A percentile compares a stretch with the other conserved stretches of the same genome.
Conservation (phyloP, 2,888 invertebrate genomes). For the Ophioninae sp. region DNA sequence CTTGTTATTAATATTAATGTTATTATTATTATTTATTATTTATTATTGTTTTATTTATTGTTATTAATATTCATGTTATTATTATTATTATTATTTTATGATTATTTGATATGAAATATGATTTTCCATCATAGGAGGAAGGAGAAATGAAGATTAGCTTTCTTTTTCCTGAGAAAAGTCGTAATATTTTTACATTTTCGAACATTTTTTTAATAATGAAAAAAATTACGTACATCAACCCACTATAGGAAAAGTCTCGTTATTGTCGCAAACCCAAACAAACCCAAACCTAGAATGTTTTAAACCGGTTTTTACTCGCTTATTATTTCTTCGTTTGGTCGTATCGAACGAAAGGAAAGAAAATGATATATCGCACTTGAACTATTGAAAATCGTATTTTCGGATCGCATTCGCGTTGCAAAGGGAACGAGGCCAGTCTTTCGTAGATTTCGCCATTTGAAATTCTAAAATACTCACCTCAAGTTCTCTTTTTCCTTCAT, state of each 20-base stretch:
- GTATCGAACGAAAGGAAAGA: neutral
- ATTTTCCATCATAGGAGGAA: too few species aligned
- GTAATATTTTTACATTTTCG: neutral
- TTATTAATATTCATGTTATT: neutral
- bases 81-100: neutral
- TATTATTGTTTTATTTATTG: too few species aligned
- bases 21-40: neutral
- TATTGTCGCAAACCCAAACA: neutral
- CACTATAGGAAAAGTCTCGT: neutral
- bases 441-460: conserved; percentile 15
- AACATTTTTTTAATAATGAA: neutral
- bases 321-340: too few species aligned
- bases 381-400: conserved; percentile 13
- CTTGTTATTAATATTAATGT: neutral
- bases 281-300: neutral
- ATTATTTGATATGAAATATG: too few species aligned
- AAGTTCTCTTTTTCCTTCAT: conserved; percentile 49
- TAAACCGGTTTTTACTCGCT: too few species aligned
- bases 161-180: too few species aligned
- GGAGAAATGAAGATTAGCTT: too few species aligned
- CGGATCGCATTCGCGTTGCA: neutral
- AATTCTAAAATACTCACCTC: conserved; percentile 35
- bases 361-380: neutral
- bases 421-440: conserved; percentile 37
- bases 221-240: neutral